A percentile compares a stretch with the other conserved stretches of the same genome.
These are phyloP conservation scores for Anastrepha ludens DNA, from an alignment of 1,140 invertebrate species.

Conservation along the genomic window DNA sequence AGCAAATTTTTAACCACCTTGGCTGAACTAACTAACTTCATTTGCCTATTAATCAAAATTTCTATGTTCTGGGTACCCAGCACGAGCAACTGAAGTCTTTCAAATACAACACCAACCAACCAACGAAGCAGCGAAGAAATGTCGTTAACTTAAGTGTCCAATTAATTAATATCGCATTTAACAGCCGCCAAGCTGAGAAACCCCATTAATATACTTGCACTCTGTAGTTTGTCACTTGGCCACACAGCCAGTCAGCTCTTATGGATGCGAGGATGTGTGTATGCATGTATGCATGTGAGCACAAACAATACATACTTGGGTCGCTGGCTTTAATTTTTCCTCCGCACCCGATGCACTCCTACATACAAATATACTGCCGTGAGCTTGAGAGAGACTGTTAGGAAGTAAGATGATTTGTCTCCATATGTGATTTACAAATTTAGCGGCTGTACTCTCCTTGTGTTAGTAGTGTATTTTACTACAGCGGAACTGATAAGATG, in stretches of 20 bases:
- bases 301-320: not conserved
- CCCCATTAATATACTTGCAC: slow-evolving; percentile 73
- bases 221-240: not conserved
- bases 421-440: not conserved
- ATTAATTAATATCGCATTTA: slow-evolving; percentile 75
- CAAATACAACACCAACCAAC: slow-evolving; percentile 57
- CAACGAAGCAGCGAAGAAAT: slow-evolving; percentile 65
- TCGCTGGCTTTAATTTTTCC: not conserved
- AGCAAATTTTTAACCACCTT: not conserved
- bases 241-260: not conserved
- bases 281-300: not conserved
- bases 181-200: slow-evolving; percentile 74
- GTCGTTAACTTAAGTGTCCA: slow-evolving; percentile 75
- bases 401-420: not conserved
- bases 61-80: slow-evolving; percentile 66
- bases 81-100: slow-evolving; percentile 67
- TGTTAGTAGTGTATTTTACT: not conserved
- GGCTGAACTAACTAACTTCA: slow-evolving; percentile 53
- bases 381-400: not conserved
- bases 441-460: not conserved
- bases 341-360: not conserved
- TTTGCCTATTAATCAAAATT: slow-evolving; percentile 73
- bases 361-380: not conserved
- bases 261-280: not conserved
- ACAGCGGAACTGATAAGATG: not conserved